A percentile compares a stretch with the other conserved stretches of the same genome.
Conservation (phyloP, 2,113 vertebrate species). For the Pitta sordida region DNA sequence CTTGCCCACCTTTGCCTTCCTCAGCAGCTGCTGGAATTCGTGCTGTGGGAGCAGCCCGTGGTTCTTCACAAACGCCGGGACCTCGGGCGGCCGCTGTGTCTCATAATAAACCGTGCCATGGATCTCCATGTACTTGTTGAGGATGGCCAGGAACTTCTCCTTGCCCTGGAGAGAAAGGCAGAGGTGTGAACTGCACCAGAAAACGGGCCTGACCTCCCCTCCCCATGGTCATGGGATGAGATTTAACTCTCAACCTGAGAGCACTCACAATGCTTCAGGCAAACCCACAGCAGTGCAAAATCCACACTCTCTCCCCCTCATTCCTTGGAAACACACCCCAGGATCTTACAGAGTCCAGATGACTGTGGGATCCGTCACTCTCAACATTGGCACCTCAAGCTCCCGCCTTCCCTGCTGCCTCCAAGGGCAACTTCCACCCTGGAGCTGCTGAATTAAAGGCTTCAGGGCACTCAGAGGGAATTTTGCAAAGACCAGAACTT, state of each 20-base stretch:
- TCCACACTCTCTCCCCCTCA: rapidly evolving
- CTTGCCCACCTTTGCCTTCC: slow-evolving; percentile 84
- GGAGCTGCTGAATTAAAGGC: background rate
- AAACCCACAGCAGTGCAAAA: background rate
- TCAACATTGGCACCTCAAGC: background rate
- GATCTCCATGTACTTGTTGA: slow-evolving; percentile 95
- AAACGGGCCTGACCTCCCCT: background rate
- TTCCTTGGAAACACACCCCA: background rate
- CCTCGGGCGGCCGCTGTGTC: slow-evolving; percentile 90
- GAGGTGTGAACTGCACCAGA: background rate
- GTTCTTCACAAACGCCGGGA: slow-evolving; percentile 93
- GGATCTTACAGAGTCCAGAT: rapidly evolving
- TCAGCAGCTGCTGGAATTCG: slow-evolving; percentile 92
- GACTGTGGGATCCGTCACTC: background rate
- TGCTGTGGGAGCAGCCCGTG: slow-evolving; percentile 93
- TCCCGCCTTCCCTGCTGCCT: background rate
- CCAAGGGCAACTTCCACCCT: background rate
- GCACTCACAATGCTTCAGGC: background rate
- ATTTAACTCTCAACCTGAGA: background rate
- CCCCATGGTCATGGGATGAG: rapidly evolving
- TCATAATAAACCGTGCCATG: slow-evolving; percentile 95
- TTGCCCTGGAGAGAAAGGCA: slow-evolving; percentile 79
- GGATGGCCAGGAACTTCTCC: slow-evolving; percentile 86
- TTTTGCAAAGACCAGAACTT: background rate
- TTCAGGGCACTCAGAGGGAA: background rate